Evolutionary conservation across 2,113 vertebrate genomes (phyloP).

Genomic region (Hydrochoerus hydrochaeris): DNA sequence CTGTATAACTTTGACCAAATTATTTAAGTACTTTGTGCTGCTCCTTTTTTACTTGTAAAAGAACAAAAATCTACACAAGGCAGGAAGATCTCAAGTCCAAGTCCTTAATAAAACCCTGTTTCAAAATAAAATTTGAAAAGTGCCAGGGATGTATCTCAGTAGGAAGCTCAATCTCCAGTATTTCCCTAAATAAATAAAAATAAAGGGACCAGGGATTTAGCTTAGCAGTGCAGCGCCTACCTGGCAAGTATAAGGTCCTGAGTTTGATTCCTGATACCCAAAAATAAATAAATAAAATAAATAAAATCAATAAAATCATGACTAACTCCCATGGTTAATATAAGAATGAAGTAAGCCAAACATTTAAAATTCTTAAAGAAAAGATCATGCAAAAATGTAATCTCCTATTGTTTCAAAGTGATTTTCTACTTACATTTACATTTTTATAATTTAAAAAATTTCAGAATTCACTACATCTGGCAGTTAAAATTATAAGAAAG

Average conservation of each 20-base stretch:
- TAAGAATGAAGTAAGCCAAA: slow-evolving; percentile 29
- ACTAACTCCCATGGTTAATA: neutral
- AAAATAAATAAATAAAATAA: neutral
- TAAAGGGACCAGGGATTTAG: too few species aligned
- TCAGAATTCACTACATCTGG: slow-evolving; percentile 32
- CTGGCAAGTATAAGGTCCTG: too few species aligned
- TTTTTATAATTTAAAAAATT: slow-evolving; percentile 39
- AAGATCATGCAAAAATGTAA: neutral
- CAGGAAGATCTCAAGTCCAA: neutral
- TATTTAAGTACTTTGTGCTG: slow-evolving; percentile 3
- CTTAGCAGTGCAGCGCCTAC: too few species aligned
- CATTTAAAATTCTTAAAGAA: slow-evolving; percentile 48
- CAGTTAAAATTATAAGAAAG: slow-evolving; percentile 33
- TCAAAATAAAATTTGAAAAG: neutral
- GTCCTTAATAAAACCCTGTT: neutral
- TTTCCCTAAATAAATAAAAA: neutral
- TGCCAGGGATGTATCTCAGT: neutral
- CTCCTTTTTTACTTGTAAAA: slow-evolving; percentile 28
- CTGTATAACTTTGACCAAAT: neutral
- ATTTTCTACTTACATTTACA: neutral
- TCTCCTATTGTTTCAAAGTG: slow-evolving; percentile 30
- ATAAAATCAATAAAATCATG: neutral
- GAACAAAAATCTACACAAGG: neutral
- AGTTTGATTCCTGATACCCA: too few species aligned
- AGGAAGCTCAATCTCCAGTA: neutral